phyloP scores from a whole-genome alignment of 2,797 vertebrate species.

The Takifugu ocellatus region DNA sequence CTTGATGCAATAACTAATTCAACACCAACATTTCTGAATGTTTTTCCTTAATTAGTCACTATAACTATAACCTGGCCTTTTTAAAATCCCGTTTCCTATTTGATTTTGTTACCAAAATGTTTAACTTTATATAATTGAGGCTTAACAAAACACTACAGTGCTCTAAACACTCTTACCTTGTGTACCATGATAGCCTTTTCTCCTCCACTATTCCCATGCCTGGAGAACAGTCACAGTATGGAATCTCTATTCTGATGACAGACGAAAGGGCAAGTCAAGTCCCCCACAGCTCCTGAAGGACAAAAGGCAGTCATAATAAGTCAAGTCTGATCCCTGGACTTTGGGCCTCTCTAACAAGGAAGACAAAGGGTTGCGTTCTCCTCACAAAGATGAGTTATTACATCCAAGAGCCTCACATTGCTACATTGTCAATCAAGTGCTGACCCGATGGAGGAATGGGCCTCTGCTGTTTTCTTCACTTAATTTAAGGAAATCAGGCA shows the following conservation, averaged over 20 bases:
- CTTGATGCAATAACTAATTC: not conserved
- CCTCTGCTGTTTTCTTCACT: slow-evolving; percentile 67
- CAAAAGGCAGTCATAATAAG: slow-evolving; percentile 74
- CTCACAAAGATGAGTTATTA: slow-evolving; percentile 73
- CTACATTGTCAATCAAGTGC: slow-evolving; percentile 73
- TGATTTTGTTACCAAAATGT: not conserved
- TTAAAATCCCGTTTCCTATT: not conserved
- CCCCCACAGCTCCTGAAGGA: slow-evolving; percentile 68
- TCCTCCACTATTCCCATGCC: slow-evolving; percentile 46
- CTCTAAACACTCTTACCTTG: not conserved
- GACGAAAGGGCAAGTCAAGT: slow-evolving; percentile 69
- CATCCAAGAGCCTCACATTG: slow-evolving; percentile 63
- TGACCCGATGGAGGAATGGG: slow-evolving; percentile 43
- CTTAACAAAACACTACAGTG: slow-evolving; percentile 2
- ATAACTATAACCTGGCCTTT: not conserved
- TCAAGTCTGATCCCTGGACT: slow-evolving; percentile 63
- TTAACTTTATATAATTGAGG: not conserved
- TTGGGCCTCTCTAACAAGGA: slow-evolving; percentile 57
- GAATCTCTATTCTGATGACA: slow-evolving; percentile 59
- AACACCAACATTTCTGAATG: not conserved
- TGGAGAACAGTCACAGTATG: slow-evolving; percentile 50
- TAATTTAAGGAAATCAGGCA: slow-evolving; percentile 77
- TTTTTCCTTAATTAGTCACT: not conserved
- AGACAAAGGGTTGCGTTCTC: slow-evolving; percentile 65
- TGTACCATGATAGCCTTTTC: slow-evolving; percentile 22